Evolutionary conservation across 2,797 vertebrate species (phyloP), one percentile per base, ranked within the genome.

Genomic region (Anas capensis): DNA sequence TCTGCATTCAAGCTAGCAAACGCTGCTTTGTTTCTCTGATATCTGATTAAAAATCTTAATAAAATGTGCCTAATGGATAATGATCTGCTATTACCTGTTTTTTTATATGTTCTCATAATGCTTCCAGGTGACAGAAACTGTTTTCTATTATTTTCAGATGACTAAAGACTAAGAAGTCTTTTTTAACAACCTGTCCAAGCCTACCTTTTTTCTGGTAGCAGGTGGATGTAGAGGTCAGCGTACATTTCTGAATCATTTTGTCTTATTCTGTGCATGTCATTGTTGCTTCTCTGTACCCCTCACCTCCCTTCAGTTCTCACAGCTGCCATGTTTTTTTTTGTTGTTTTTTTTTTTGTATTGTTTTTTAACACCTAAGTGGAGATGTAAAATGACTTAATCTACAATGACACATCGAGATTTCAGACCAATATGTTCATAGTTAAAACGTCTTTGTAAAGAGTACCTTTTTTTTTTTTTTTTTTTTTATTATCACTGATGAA

Each of bases 311-410:
- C 36, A 36, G 21, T 90, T 86, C 56, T 56, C 68, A 66, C 48
- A 73, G 65, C 90, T 95, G 72, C 60, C 53, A 79, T 89, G 89
- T 82, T 91, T 38, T 88, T 11, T 18, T 31, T 40, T 29, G 11
- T 17, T 23, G 87, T 89, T 86, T 92, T 38, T 88, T 17, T 18
- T 21, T 51, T 17, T 94, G 53, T 49, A 54, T 82, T 75, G 38
- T 11, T 89, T 91, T 83, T 88, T 60, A 93, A 68, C 64, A 95
- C 56, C 53, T 54, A 93, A 75, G 33, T 36, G 66, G 36, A 96
- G 61, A 85, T 71, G 69, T 40, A 81, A 95, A 97, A 93, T 86
- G 56, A 93, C 51, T 94, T 76, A 89, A 75, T 92, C 88, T 94
- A 65, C 44, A 88, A 36, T 54, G 79, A 92, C 61, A 90, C 65